A percentile compares a stretch with the other conserved stretches of the same genome.
Conservation (phyloP, 2,797 vertebrate species). For the Adrianichthys oophorus region DNA sequence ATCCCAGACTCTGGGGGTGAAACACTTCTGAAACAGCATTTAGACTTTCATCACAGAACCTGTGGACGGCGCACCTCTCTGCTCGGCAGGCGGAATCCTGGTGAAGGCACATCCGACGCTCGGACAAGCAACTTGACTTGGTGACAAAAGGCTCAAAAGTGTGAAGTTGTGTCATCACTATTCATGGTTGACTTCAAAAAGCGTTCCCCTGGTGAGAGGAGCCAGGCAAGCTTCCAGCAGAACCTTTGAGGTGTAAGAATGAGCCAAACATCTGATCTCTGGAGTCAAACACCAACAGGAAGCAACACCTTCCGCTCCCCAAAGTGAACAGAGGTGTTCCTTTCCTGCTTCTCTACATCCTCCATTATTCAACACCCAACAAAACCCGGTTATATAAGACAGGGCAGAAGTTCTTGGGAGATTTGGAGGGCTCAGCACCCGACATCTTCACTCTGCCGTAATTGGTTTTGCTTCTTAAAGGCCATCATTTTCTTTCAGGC, state of each 20-base stretch:
- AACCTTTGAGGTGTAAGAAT: conserved; percentile 14
- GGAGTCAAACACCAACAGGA: conserved; percentile 10
- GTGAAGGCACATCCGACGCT: conserved; percentile 34
- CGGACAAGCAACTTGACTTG: conserved; percentile 40
- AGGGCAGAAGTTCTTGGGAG: conserved; percentile 69
- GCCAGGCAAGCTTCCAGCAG: conserved; percentile 16
- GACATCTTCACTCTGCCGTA: conserved; percentile 76
- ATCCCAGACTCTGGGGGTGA: background rate
- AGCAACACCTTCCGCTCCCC: background rate
- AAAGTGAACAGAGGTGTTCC: conserved; percentile 2
- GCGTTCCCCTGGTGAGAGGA: conserved; percentile 22
- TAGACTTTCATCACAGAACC: conserved; percentile 19
- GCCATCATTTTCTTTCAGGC: conserved; percentile 81
- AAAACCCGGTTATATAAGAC: conserved; percentile 73
- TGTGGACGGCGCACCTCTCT: conserved; percentile 19
- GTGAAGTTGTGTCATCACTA: conserved; percentile 53
- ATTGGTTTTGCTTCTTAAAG: conserved; percentile 83
- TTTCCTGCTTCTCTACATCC: conserved; percentile 63
- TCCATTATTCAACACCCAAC: conserved; percentile 74
- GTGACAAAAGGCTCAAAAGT: conserved; percentile 36
- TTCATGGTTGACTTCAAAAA: conserved; percentile 54
- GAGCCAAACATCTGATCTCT: conserved; percentile 16
- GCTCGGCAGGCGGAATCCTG: conserved; percentile 35
- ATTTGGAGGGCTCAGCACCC: conserved; percentile 76
- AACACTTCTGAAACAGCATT: conserved; percentile 24